Evolutionary conservation across 2,113 vertebrate genomes (phyloP).

Genomic region (Ciconia boyciana): DNA sequence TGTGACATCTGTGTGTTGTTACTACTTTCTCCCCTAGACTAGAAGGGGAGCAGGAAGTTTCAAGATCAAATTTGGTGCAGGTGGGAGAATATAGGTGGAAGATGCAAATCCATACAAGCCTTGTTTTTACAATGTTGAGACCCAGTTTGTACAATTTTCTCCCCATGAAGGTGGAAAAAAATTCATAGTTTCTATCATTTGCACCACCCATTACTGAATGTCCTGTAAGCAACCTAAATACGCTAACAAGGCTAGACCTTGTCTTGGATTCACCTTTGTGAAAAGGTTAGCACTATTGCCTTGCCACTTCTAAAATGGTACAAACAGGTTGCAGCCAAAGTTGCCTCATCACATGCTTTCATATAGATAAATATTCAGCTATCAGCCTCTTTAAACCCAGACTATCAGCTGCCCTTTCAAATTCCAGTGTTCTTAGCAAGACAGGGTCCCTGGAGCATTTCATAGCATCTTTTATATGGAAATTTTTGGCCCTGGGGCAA

Average conservation of each 20-base stretch:
- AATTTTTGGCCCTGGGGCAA: background rate
- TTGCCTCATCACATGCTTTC: background rate
- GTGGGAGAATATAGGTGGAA: background rate
- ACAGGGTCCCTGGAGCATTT: background rate
- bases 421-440: background rate
- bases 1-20: background rate
- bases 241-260: background rate
- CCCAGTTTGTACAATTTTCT: background rate
- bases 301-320: background rate
- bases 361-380: background rate
- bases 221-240: background rate
- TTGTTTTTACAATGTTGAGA: background rate
- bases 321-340: background rate
- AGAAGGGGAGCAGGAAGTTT: background rate
- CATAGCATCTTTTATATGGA: background rate
- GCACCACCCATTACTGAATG: background rate
- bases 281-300: background rate
- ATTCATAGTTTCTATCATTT: background rate
- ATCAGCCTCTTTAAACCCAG: background rate
- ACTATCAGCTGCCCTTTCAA: background rate
- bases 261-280: background rate
- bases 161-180: rapidly evolving
- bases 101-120: background rate
- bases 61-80: background rate
- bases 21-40: background rate